Evolutionary conservation across 2,113 vertebrate genomes (phyloP), one percentile per base, ranked within the genome.

Genomic region (Meles meles): DNA sequence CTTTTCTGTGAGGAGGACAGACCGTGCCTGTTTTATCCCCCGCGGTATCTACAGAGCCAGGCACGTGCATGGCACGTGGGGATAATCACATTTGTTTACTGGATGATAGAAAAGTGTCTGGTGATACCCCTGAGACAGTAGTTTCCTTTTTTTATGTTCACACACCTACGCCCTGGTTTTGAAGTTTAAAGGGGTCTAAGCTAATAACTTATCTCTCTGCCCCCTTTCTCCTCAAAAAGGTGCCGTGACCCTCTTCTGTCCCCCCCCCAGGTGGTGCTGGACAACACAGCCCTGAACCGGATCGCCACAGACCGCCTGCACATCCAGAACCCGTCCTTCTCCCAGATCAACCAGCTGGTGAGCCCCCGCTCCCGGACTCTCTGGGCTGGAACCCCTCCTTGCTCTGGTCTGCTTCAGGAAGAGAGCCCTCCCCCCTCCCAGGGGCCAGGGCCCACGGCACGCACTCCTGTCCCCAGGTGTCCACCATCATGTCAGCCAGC

Each of bases 401-500:
- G 0, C 44, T 79, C 0, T 1, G 67, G 37, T 59, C 61, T 76
- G 0, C 17, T 47, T 74, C 20, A 4, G 74, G 74, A 86, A 34
- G 52, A 42, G 44, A 63, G 25, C 6, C 9, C 72, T 25, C 3
- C 7, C 5, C 76, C 31, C 9, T 23, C n/a, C n/a, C 25, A 29
- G 21, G 14, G 23, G 61, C 27, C 6, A 0, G 42, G 42, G 29
- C 55, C 55, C 18, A 17, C 88, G 25, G 49, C 2, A 0, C 0
- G 2, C 23, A 2, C 63, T 9, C 42, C 71, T 0, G 0, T 49
- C 25, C 87, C 49, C 91, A 90, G 97, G 94, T 98, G 81, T 97
- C 99, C 96, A 99, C 99, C 97, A 99, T 99, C 98, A 99, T 99
- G 99, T 99, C 99, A 23, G 99, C 99, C 93, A 99, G 99, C 98